Evolutionary conservation across 1,140 invertebrate species (phyloP).

Genomic region (Melitaea cinxia): DNA sequence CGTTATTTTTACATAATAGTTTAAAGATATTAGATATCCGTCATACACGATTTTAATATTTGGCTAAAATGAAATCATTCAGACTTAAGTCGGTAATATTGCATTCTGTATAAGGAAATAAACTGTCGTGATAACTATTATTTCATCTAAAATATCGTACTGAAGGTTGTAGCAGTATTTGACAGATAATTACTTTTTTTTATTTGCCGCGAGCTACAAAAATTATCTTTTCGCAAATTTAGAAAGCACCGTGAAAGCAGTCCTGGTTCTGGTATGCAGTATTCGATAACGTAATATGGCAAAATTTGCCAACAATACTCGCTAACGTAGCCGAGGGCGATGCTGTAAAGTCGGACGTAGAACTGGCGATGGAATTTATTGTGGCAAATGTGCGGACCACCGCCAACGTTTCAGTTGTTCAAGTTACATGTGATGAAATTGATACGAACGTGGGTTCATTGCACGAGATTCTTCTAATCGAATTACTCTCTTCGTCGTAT

Average conservation of each 20-base stretch:
- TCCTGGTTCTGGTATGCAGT: conserved; percentile 50
- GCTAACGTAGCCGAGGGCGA: conserved; percentile 34
- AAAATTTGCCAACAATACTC: conserved; percentile 68
- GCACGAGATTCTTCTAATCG: conserved; percentile 19
- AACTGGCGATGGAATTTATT: conserved; percentile 32
- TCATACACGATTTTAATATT: not conserved
- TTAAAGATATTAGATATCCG: not conserved
- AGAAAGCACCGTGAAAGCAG: conserved; percentile 71
- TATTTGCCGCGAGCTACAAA: conserved; percentile 28
- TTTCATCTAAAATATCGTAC: not conserved
- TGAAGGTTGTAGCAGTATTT: not conserved
- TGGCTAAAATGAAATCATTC: too few relatives aligned
- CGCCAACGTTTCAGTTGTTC: conserved; percentile 20
- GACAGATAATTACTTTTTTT: conserved; percentile 14
- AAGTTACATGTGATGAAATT: conserved; percentile 33
- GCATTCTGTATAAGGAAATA: too few relatives aligned
- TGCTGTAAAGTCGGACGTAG: conserved; percentile 28
- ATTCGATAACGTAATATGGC: conserved; percentile 67
- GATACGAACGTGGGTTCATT: conserved; percentile 31
- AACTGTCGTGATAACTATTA: not conserved
- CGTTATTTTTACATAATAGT: not conserved
- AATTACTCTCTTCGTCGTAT: conserved; percentile 22
- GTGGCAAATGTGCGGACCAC: conserved; percentile 30
- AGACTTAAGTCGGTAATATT: too few relatives aligned
- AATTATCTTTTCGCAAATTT: conserved; percentile 70